These are phyloP conservation scores for Thaleichthys pacificus DNA, from an alignment of 2,797 vertebrate genomes.

Conservation along the genomic window DNA sequence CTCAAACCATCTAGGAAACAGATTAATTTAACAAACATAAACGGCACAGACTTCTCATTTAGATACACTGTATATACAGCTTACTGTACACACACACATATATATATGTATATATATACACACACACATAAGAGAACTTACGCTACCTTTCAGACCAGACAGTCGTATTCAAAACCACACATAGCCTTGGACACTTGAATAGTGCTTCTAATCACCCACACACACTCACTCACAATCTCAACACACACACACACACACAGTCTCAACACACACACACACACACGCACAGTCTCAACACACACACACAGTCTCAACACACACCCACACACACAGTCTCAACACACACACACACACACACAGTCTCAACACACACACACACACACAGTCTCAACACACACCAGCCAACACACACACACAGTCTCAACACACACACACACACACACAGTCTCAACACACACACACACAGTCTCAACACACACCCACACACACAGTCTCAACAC, in stretches of 20 bases:
- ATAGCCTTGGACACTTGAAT: too few species aligned
- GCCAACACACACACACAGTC: neutral
- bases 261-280: constrained; percentile 70
- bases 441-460: neutral
- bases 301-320: neutral
- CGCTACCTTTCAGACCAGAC: too few species aligned
- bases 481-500: neutral
- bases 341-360: neutral
- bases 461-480: neutral
- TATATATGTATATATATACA: too few species aligned
- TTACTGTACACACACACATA: constrained; percentile 1
- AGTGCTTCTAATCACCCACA: too few species aligned
- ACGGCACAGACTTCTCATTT: too few species aligned
- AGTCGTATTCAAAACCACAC: too few species aligned
- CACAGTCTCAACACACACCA: neutral
- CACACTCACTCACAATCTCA: neutral
- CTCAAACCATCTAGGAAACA: too few species aligned
- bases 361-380: too few species aligned
- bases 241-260: constrained; percentile 1
- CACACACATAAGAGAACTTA: too few species aligned
- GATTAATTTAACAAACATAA: too few species aligned
- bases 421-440: too few species aligned
- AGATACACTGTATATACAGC: neutral
- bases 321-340: neutral
- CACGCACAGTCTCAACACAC: neutral